Base-by-base conservation (phyloP, 2,888 invertebrate species). In the Pasiphila rectangulata region DNA sequence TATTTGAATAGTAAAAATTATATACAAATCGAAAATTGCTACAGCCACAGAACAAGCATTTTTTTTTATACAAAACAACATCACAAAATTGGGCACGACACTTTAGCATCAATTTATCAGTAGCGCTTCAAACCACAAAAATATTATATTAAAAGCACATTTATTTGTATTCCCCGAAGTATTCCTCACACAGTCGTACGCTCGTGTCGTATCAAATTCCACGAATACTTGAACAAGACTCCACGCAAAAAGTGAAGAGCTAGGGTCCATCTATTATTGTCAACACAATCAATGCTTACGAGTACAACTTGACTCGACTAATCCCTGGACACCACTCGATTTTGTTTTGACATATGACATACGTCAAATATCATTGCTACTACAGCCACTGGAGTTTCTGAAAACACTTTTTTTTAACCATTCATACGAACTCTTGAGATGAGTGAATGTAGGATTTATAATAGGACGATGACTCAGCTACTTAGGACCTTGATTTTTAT, bases 251-350 rank as follows among this genome's bases (percentile, higher is more conserved):
- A 21, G 42, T 57, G 42, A 43, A 53, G 63, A 64, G 64, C 56
- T 52, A 52, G 63, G 63, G 63, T 56, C 54, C 56, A 56, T 69
- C 63, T 47, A 54, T 59, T 54, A 61, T 72, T 72, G 69, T 76
- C 46, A 59, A 59, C 72, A 70, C 73, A 71, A 71, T 73, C 59
- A 73, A 73, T 60, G 73, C 64, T 70, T 53, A 52, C 58, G 58
- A 42, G 24, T 10, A 12, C 35, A 45, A 50, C 58, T 58, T 44
- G 23, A 56, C 41, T 54, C 59, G 63, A 64, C 63, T 63, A 71
- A 67, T 85, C 87, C 86, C 88, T 67, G 74, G 88, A 64, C 72
- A 69, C 83, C 75, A 84, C 80, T 88, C 88, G 80, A 88, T 88
- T 84, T 80, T 85, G 83, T 86, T 87, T 75, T 85, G 86, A 87